These are phyloP conservation scores for Bombus haemorrhoidalis DNA, from an alignment of 1,140 invertebrate genomes.

Conservation along the genomic window DNA sequence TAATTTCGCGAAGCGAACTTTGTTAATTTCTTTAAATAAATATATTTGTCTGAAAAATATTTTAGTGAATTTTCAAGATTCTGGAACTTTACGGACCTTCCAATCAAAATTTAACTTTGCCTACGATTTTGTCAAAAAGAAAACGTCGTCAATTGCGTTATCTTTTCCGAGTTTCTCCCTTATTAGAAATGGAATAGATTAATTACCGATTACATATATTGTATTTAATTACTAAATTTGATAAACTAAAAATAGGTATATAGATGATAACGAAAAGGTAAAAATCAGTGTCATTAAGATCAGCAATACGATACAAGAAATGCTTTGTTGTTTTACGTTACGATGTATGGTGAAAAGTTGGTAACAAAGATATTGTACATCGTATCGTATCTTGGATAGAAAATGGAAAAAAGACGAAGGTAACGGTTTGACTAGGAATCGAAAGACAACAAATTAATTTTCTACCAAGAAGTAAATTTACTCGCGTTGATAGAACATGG, in stretches of 20 bases:
- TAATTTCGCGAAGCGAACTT: neutral
- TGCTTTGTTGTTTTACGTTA: neutral
- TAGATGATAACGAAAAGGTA: neutral
- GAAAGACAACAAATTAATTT: neutral
- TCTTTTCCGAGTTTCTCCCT: too few relatives aligned
- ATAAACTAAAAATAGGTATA: accelerated
- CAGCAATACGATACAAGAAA: accelerated
- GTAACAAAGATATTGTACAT: neutral
- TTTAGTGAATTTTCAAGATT: too few relatives aligned
- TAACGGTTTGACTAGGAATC: too few relatives aligned
- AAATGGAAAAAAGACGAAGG: neutral
- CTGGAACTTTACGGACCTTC: too few relatives aligned
- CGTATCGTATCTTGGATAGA: neutral
- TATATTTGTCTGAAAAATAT: too few relatives aligned
- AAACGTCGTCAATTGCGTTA: neutral
- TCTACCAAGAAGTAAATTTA: neutral
- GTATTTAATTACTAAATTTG: neutral
- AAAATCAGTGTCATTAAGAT: neutral
- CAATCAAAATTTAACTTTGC: neutral
- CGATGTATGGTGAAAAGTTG: neutral
- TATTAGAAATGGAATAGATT: too few relatives aligned
- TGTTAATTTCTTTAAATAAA: neutral
- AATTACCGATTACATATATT: too few relatives aligned
- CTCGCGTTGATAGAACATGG: accelerated
- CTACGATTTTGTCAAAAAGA: neutral